A percentile compares a stretch with the other conserved stretches of the same genome.
Conservation (phyloP, 2,113 vertebrate species). For the Hystrix cristata region DNA sequence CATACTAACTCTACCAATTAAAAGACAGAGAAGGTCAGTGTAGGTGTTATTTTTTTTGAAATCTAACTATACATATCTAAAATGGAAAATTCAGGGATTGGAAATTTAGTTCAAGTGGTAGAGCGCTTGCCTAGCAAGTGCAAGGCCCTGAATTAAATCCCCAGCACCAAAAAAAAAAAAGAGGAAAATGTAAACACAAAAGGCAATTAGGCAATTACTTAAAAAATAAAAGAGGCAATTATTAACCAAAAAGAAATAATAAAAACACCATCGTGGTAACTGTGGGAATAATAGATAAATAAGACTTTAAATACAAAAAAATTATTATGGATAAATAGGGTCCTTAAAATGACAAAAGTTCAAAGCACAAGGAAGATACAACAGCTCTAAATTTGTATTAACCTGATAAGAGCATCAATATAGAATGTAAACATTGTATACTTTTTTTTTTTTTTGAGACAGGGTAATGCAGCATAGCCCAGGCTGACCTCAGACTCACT, state of each 20-base stretch:
- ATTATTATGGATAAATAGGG: neutral
- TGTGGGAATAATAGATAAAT: neutral
- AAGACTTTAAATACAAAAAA: neutral
- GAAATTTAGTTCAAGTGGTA: too few relatives aligned
- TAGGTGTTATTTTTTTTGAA: neutral
- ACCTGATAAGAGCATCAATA: neutral
- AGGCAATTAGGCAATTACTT: neutral
- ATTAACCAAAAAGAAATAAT: neutral
- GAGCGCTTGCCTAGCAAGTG: too few relatives aligned
- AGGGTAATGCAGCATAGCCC: neutral
- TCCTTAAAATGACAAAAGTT: neutral
- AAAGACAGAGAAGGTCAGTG: neutral
- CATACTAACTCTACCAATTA: neutral
- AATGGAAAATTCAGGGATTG: neutral
- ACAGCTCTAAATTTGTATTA: neutral
- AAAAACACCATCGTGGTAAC: neutral
- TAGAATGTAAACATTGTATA: neutral
- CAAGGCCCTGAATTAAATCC: too few relatives aligned
- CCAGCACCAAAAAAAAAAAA: too few relatives aligned
- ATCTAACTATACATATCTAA: neutral
- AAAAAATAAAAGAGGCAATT: neutral
- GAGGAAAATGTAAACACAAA: neutral
- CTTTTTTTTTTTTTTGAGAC: neutral
- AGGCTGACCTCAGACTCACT: neutral
- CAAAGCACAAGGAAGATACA: neutral